phyloP scores from a whole-genome alignment of 2,797 vertebrate species.

The Xenentodon cancila region DNA sequence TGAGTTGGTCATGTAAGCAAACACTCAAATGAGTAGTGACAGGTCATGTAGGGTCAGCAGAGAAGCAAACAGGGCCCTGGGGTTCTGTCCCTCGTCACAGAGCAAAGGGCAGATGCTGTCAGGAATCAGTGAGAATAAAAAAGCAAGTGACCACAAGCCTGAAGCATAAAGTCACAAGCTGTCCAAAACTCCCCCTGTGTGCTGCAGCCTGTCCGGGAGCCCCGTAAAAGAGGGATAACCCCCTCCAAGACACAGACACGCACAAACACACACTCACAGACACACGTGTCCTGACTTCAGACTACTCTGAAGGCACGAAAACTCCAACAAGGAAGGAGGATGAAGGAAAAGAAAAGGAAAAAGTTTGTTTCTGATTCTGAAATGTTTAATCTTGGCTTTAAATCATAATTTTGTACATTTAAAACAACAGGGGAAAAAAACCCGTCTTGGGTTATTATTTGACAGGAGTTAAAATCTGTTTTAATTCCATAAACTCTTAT shows the following conservation, averaged over 20 bases:
- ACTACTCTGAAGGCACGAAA: no score
- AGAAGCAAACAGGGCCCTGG: constrained; percentile 43
- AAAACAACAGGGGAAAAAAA: no score
- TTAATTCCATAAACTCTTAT: no score
- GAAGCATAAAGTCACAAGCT: constrained; percentile 49
- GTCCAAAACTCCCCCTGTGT: constrained; percentile 43
- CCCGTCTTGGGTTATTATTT: no score
- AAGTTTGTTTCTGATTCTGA: no score
- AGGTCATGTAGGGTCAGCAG: constrained; percentile 47
- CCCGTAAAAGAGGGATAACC: not conserved
- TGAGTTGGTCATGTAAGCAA: constrained; percentile 23
- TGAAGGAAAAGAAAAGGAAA: no score
- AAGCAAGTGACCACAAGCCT: constrained; percentile 35
- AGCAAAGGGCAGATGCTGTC: constrained; percentile 54
- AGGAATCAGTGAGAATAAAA: constrained; percentile 40
- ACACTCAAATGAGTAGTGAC: constrained; percentile 55
- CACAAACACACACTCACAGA: no score
- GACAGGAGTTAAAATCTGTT: no score
- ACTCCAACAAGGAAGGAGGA: no score
- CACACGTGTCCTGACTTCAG: not conserved
- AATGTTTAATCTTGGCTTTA: no score
- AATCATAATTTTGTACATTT: no score
- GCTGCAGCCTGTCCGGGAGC: constrained; percentile 16
- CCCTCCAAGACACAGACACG: not conserved
- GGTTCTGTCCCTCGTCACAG: constrained; percentile 50